phyloP scores from a whole-genome alignment of 2,797 vertebrate genomes.

The Typhlichthys eigenmanni region DNA sequence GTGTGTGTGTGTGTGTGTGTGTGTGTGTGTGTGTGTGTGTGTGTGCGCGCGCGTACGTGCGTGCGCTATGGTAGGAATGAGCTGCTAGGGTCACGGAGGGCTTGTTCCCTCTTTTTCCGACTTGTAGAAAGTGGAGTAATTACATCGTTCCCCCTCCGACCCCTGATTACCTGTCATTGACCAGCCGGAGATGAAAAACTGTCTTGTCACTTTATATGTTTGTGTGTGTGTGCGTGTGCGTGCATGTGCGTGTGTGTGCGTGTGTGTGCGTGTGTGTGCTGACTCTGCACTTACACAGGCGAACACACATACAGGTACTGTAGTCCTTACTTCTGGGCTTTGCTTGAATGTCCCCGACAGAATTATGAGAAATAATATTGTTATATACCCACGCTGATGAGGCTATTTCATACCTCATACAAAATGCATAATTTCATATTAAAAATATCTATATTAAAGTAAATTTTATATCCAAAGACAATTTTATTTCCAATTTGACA shows the following conservation, averaged over 20 bases:
- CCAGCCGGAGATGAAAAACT: slow-evolving; percentile 30
- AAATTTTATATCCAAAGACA: slow-evolving; percentile 1
- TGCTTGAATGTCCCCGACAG: neutral
- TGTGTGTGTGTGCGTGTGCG: slow-evolving; percentile 3
- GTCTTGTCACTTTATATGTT: slow-evolving; percentile 26
- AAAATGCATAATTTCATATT: neutral
- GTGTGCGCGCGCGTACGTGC: slow-evolving; percentile 2
- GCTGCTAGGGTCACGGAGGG: slow-evolving; percentile 27
- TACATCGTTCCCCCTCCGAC: slow-evolving; percentile 28
- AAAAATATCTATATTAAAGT: slow-evolving; percentile 7
- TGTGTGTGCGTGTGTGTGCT: slow-evolving; percentile 9
- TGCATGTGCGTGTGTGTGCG: slow-evolving; percentile 14
- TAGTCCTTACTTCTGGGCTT: neutral
- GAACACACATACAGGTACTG: slow-evolving; percentile 5
- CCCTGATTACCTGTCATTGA: slow-evolving; percentile 47
- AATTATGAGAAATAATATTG: neutral
- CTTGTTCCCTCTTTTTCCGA: slow-evolving; percentile 27
- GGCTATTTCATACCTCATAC: neutral
- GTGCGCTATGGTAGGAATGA: slow-evolving; percentile 32
- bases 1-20: neutral
- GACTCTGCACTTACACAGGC: slow-evolving; percentile 17
- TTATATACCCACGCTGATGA: too few relatives aligned
- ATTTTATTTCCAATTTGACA: slow-evolving; percentile 11
- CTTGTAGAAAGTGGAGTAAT: slow-evolving; percentile 43
- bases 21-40: slow-evolving; percentile 2